A percentile compares a stretch with the other conserved stretches of the same genome.
Conservation (phyloP, 2,888 invertebrate genomes). For the Cephus pygmeus region DNA sequence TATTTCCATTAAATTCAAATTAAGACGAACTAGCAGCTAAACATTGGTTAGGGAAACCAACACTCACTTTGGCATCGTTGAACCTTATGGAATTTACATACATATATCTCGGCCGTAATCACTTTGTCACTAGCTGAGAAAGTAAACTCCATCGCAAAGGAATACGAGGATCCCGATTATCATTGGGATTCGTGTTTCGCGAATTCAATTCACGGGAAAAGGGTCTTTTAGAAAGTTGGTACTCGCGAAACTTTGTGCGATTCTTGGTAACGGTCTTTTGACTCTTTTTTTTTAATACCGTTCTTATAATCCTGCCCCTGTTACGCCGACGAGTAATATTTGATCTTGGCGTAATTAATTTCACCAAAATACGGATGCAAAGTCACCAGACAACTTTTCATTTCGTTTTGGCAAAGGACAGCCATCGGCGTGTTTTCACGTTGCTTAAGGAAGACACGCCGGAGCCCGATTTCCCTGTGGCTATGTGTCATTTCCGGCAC, state of each 20-base stretch:
- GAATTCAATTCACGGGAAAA: not conserved
- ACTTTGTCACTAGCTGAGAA: not conserved
- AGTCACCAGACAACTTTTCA: not conserved
- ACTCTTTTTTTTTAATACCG: not conserved
- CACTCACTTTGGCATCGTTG: not conserved
- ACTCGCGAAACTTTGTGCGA: not conserved
- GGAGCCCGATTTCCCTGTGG: not conserved
- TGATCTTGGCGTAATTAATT: not conserved
- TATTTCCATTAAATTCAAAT: not conserved
- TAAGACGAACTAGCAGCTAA: not conserved
- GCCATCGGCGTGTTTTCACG: not conserved
- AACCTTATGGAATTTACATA: not conserved
- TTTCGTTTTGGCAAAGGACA: not conserved
- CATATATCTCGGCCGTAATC: not conserved
- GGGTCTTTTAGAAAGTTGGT: not conserved
- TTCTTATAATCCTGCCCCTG: not conserved
- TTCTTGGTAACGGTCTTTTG: not conserved
- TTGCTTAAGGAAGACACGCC: not conserved
- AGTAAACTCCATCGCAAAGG: not conserved
- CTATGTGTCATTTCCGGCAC: not conserved
- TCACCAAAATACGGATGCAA: not conserved
- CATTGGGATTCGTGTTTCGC: not conserved
- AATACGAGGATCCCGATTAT: not conserved
- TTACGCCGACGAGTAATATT: not conserved
- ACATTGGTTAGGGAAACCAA: not conserved